phyloP scores from a whole-genome alignment of 2,888 invertebrate species.

The Apoda limacodes region DNA sequence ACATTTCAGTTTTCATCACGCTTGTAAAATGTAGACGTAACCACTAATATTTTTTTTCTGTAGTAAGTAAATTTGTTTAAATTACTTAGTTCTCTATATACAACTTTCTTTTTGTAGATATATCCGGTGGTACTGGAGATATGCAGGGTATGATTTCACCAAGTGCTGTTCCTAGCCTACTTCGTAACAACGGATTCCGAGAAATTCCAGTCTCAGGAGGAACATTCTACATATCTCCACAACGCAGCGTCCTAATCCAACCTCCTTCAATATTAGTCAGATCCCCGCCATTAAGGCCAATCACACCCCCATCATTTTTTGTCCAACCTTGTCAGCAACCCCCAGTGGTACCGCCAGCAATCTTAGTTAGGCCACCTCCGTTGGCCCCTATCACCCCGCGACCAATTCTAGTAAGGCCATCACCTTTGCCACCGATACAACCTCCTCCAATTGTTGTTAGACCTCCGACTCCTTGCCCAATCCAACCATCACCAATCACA shows the following conservation, averaged over 20 bases:
- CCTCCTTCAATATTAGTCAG: slow-evolving; percentile 43
- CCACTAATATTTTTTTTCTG: not conserved
- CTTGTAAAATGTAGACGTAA: not conserved
- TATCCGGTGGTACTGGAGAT: slow-evolving; percentile 30
- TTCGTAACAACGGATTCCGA: slow-evolving; percentile 35
- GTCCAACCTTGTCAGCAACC: slow-evolving; percentile 29
- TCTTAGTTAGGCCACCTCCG: slow-evolving; percentile 30
- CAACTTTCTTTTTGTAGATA: too few species aligned
- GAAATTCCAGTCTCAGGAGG: slow-evolving; percentile 40
- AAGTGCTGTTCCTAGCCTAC: slow-evolving; percentile 23
- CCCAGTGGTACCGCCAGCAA: slow-evolving; percentile 32
- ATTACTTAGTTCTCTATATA: too few species aligned
- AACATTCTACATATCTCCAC: slow-evolving; percentile 32
- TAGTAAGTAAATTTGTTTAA: too few species aligned
- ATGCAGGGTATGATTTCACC: slow-evolving; percentile 27
- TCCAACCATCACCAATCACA: slow-evolving; percentile 25
- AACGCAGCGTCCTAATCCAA: slow-evolving; percentile 43
- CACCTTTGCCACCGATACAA: slow-evolving; percentile 27
- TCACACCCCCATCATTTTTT: slow-evolving; percentile 31
- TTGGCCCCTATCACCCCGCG: slow-evolving; percentile 32
- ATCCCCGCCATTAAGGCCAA: slow-evolving; percentile 28
- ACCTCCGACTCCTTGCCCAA: slow-evolving; percentile 28
- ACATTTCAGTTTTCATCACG: too few species aligned
- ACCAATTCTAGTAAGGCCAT: slow-evolving; percentile 31
- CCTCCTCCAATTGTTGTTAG: slow-evolving; percentile 34